These are phyloP conservation scores for Saguinus oedipus DNA, from an alignment of 2,797 vertebrate genomes.

Conservation along the genomic window DNA sequence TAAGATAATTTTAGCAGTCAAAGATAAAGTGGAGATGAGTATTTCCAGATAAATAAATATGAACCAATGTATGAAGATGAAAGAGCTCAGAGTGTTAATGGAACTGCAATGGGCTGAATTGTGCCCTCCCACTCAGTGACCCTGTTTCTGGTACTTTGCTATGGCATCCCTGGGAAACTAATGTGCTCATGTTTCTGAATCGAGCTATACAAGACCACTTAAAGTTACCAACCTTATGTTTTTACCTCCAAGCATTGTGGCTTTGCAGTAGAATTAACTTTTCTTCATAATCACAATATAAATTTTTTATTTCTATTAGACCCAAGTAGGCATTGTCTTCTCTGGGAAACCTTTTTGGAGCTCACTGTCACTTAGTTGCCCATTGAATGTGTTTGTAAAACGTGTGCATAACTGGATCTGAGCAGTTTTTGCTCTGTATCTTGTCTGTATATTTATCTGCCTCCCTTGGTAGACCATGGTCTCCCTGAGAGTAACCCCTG, in stretches of 20 bases:
- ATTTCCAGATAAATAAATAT: background rate
- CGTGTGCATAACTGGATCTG: background rate
- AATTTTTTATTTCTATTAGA: background rate
- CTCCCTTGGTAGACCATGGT: background rate
- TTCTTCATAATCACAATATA: background rate
- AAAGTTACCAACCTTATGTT: background rate
- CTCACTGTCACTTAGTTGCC: background rate
- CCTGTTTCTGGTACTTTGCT: background rate
- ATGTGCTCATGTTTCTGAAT: background rate
- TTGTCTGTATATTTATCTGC: background rate
- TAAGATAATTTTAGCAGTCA: background rate
- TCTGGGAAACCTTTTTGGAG: background rate
- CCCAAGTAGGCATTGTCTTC: background rate
- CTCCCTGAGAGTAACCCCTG: background rate
- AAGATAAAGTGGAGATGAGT: background rate
- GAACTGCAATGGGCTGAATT: background rate
- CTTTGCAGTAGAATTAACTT: background rate
- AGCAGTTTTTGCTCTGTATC: background rate
- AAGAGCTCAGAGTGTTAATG: background rate
- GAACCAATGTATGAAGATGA: background rate
- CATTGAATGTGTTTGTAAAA: background rate
- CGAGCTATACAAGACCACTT: background rate
- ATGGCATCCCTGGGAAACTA: background rate
- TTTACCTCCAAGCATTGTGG: background rate
- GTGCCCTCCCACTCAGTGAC: background rate